Percentiles rank a stretch among this genome's conserved stretches.
These are phyloP conservation scores for Porites australiensis DNA, from an alignment of 64 coral and sea anemone species.

Conservation along the genomic window DNA sequence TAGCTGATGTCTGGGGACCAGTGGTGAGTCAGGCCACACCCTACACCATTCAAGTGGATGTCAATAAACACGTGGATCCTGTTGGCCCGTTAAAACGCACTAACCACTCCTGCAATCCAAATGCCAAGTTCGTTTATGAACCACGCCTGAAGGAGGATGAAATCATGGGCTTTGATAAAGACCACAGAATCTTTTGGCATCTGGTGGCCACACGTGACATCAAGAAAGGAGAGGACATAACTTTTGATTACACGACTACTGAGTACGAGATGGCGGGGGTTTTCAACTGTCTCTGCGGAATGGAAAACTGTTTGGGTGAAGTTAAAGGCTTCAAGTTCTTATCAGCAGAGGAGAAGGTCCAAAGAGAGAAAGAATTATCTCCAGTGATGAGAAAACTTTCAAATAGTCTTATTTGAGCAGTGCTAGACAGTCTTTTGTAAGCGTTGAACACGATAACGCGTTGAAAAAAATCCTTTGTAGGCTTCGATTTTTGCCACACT, in stretches of 20 bases:
- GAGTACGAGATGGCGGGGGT: neutral
- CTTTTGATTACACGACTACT: constrained; percentile 48
- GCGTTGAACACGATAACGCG: no score
- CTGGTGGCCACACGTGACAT: constrained; percentile 37
- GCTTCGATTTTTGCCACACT: no score
- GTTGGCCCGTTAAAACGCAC: neutral
- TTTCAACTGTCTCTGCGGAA: constrained; percentile 38
- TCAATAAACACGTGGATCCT: neutral
- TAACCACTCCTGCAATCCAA: neutral
- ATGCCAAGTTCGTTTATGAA: neutral
- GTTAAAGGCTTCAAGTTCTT: constrained; percentile 61
- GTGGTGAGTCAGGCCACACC: neutral
- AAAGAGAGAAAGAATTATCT: neutral
- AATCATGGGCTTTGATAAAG: neutral
- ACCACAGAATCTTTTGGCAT: neutral
- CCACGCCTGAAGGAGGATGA: neutral
- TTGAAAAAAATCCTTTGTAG: no score
- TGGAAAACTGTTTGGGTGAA: constrained; percentile 14
- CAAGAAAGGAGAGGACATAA: constrained; percentile 53
- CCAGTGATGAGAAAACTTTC: constrained; percentile 8
- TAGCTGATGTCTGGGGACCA: neutral
- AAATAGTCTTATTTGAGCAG: no score
- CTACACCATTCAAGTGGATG: neutral
- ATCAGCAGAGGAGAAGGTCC: neutral
- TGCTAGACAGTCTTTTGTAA: no score